phyloP scores from a whole-genome alignment of 1,140 invertebrate genomes.

The Drosophila saltans region DNA sequence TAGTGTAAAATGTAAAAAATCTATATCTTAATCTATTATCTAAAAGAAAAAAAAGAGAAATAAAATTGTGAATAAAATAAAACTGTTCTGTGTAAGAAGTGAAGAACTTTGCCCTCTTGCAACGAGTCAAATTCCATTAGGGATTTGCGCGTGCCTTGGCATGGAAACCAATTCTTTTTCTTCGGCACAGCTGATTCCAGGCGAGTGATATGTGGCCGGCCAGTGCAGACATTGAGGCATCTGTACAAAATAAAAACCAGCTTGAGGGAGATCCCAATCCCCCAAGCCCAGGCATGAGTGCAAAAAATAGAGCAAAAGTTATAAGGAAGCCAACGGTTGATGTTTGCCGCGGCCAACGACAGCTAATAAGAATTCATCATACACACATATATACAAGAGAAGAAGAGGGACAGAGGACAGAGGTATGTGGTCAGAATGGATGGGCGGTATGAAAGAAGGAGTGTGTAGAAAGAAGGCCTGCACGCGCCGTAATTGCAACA shows the following conservation, averaged over 20 bases:
- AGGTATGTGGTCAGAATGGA: not conserved
- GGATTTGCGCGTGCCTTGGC: constrained; percentile 70
- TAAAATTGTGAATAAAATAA: not conserved
- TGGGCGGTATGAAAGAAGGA: constrained; percentile 4
- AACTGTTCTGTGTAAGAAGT: no score
- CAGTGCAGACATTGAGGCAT: constrained; percentile 65
- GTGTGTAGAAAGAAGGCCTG: constrained; percentile 31
- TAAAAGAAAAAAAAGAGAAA: not conserved
- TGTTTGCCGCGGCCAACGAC: constrained; percentile 68
- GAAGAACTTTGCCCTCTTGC: constrained; percentile 1
- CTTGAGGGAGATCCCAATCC: constrained; percentile 62
- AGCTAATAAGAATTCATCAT: constrained; percentile 77
- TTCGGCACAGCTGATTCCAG: constrained; percentile 22
- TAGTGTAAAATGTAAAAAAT: not conserved
- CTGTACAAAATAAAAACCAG: constrained; percentile 36
- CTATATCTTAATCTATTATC: not conserved
- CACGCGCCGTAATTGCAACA: constrained; percentile 78
- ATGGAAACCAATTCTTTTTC: not conserved
- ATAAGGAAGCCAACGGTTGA: constrained; percentile 78
- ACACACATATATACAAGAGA: constrained; percentile 37
- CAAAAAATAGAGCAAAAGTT: constrained; percentile 76
- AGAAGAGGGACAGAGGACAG: constrained; percentile 7
- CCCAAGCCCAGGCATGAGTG: constrained; percentile 34
- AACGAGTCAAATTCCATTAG: constrained; percentile 60
- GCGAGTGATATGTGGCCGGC: constrained; percentile 26